Percentiles rank a stretch among this genome's conserved stretches.
Evolutionary conservation across 1,140 invertebrate genomes (phyloP).

Genomic region (Dufourea novaeangliae): DNA sequence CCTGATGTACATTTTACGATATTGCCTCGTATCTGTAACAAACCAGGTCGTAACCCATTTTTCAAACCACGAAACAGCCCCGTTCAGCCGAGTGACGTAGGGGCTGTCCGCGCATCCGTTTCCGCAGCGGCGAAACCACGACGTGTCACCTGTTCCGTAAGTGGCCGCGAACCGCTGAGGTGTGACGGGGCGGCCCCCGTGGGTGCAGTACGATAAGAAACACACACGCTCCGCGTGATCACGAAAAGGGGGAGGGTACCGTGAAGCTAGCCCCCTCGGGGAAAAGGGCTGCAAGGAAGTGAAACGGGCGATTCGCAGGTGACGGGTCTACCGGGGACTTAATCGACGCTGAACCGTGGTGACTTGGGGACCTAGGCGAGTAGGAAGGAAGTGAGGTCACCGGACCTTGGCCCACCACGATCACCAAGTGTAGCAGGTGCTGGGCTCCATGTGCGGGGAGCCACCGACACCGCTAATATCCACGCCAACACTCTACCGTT

Average conservation of each 20-base stretch:
- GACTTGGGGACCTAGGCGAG: slow-evolving; percentile 61
- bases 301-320: slow-evolving; percentile 58
- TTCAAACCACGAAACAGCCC: slow-evolving; percentile 10
- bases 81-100: slow-evolving; percentile 33
- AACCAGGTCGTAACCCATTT: background rate
- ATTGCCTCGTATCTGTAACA: background rate
- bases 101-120: slow-evolving; percentile 53
- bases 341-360: slow-evolving; percentile 51
- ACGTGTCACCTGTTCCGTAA: slow-evolving; percentile 62
- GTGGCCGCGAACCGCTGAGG: slow-evolving; percentile 47
- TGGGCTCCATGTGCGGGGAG: slow-evolving; percentile 37
- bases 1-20: no score
- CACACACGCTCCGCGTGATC: slow-evolving; percentile 11
- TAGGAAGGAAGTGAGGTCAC: slow-evolving; percentile 74
- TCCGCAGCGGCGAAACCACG: slow-evolving; percentile 58
- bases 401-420: slow-evolving; percentile 70
- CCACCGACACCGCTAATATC: slow-evolving; percentile 56
- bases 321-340: slow-evolving; percentile 55
- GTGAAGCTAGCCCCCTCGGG: slow-evolving; percentile 33
- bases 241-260: slow-evolving; percentile 12
- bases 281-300: slow-evolving; percentile 58
- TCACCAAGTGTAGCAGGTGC: slow-evolving; percentile 62
- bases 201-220: slow-evolving; percentile 60
- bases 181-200: slow-evolving; percentile 52
- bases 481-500: background rate